Evolutionary conservation across 2,888 invertebrate species (phyloP).

Genomic region (Brachyopa scutellaris): DNA sequence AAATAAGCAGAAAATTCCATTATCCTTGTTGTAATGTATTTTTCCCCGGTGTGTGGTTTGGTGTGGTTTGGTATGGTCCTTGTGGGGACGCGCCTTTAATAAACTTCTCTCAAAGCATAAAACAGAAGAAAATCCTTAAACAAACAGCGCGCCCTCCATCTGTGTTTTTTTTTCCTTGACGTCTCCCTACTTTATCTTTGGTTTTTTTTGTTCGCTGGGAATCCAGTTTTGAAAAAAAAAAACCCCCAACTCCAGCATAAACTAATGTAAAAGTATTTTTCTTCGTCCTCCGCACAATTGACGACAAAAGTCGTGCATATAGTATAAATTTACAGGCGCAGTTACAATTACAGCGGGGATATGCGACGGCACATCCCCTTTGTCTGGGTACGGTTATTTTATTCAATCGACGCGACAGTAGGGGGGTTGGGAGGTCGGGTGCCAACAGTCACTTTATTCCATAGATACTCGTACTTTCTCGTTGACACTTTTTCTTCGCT

Average conservation of each 20-base stretch:
- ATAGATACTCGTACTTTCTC: constrained; percentile 26
- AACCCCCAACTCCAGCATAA: not conserved
- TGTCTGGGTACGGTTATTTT: constrained; percentile 37
- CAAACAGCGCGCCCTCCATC: not conserved
- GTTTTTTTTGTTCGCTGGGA: constrained; percentile 8
- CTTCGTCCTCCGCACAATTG: constrained; percentile 29
- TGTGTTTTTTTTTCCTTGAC: not conserved
- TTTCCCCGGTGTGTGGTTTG: constrained; percentile 37
- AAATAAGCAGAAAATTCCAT: constrained; percentile 71
- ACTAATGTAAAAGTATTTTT: constrained; percentile 43
- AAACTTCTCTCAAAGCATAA: constrained; percentile 61
- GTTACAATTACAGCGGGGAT: constrained; percentile 30
- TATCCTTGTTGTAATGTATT: constrained; percentile 67
- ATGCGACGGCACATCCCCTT: constrained; percentile 10
- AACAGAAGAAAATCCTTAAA: constrained; percentile 41
- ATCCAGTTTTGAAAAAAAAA: constrained; percentile 12
- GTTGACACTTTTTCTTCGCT: constrained; percentile 11
- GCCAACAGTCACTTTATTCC: not conserved
- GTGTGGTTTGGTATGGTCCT: constrained; percentile 44
- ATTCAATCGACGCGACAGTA: constrained; percentile 21
- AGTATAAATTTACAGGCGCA: not conserved
- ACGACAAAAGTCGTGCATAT: constrained; percentile 17
- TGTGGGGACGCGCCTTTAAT: constrained; percentile 58
- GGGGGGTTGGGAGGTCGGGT: no score
- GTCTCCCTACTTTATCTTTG: constrained; percentile 2